Base-by-base conservation (phyloP, 92 coral and sea anemone species). In the Siderastrea siderea region DNA sequence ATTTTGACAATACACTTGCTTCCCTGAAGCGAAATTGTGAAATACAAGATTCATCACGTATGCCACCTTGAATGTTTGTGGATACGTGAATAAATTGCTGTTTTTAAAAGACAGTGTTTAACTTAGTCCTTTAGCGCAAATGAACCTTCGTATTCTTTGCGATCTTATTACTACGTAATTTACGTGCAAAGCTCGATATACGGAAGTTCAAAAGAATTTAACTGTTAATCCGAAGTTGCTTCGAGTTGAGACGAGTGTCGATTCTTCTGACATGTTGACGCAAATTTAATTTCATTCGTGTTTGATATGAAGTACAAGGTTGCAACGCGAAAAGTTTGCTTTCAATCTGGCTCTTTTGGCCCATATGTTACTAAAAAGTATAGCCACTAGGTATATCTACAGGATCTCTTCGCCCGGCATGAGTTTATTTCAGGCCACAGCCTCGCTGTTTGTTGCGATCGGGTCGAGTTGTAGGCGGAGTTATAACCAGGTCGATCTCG, bases 381-480 rank as follows among this genome's bases (percentile, higher is more conserved):
- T 8, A 57, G n/a, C 4, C 44, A 10, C 53, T 80, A 48, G 50
- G 55, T 50, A 43, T 9, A 69, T 58, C 77, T 55, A 12, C 13
- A 9, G 14, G 54, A 45, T 67, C 62, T 87, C 17, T 67, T 46
- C 10, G 58, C 90, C 4, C 55, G 87, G 90, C 73, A 53, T 85
- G 75, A 72, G 77, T 61, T 59, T 74, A 74, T 81, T 72, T 53
- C 78, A 14, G 19, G 55, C 26, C 86, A 5, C 86, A 59, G 59
- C 55, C 55, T 60, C 66, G 57, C 86, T 90, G 84, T 84, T 78
- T 77, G 76, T 50, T 14, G 57, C 47, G 58, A 76, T 72, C 15
- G 71, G 3, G 38, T 26, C 0, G 38, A 26, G 38, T 11, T 45
- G 80, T 59, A 74, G 94, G 94, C 89, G 94, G 91, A 91, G 94